Evolutionary conservation across 2,888 invertebrate species (phyloP).

Genomic region (Agrochola lychnidis): DNA sequence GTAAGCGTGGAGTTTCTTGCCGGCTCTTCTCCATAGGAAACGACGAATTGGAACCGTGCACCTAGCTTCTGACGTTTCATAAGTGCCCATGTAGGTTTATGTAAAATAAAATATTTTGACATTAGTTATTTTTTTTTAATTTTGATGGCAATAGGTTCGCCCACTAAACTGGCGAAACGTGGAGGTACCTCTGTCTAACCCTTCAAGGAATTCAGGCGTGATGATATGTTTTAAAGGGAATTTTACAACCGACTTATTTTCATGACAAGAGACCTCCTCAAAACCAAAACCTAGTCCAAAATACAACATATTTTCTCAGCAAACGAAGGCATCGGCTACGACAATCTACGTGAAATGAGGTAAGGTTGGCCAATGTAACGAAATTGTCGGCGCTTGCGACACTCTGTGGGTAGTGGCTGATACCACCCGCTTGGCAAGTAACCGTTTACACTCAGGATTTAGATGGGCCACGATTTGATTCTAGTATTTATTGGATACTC

Average conservation of each 20-base stretch:
- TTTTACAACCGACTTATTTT: neutral
- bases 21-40: no score
- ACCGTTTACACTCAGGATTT: conserved; percentile 47
- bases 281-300: conserved; percentile 20
- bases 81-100: no score
- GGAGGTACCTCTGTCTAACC: neutral
- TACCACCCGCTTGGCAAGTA: conserved; percentile 63
- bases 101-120: no score
- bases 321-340: conserved; percentile 66
- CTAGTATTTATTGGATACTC: conserved; percentile 29
- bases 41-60: no score
- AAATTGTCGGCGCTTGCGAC: conserved; percentile 78
- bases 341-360: conserved; percentile 75
- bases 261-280: rapidly evolving
- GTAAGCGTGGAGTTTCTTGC: no score
- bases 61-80: no score
- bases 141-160: no score
- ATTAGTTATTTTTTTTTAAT: no score
- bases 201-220: neutral
- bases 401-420: conserved; percentile 67
- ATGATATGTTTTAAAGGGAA: neutral
- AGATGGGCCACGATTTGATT: conserved; percentile 50
- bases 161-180: neutral
- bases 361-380: conserved; percentile 77
- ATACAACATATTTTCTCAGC: conserved; percentile 66